Percentiles rank a stretch among this genome's conserved stretches.
phyloP scores from a whole-genome alignment of 2,113 vertebrate species.

The Leptocoma aspasia region DNA sequence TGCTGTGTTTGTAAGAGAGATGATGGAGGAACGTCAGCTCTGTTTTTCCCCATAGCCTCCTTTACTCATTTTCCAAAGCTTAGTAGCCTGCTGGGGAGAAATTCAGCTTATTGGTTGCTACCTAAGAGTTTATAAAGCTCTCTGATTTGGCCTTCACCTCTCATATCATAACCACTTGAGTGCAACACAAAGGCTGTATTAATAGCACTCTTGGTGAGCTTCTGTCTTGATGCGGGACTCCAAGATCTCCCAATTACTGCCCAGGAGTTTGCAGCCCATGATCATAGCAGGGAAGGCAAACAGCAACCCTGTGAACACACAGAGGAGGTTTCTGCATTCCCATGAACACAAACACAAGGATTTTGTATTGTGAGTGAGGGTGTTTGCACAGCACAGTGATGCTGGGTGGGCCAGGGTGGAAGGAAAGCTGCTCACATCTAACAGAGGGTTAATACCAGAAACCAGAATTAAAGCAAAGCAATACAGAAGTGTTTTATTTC shows the following conservation, averaged over 20 bases:
- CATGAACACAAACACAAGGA: background rate
- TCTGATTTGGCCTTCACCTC: background rate
- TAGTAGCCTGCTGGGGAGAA: background rate
- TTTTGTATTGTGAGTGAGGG: background rate
- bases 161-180: background rate
- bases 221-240: background rate
- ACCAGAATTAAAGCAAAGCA: constrained; percentile 12
- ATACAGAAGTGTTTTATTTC: constrained; percentile 37
- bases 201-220: background rate
- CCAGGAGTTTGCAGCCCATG: background rate
- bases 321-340: background rate
- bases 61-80: background rate
- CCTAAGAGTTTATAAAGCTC: background rate
- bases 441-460: constrained; percentile 4
- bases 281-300: background rate
- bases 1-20: background rate
- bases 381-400: background rate
- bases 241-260: background rate
- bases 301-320: background rate
- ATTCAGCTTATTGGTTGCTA: background rate
- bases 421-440: background rate
- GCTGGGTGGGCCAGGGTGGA: background rate
- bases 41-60: background rate
- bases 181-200: background rate
- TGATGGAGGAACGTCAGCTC: fast-evolving